These are phyloP conservation scores for Drosophila gunungcola DNA, from an alignment of 1,140 invertebrate genomes.

Conservation along the genomic window DNA sequence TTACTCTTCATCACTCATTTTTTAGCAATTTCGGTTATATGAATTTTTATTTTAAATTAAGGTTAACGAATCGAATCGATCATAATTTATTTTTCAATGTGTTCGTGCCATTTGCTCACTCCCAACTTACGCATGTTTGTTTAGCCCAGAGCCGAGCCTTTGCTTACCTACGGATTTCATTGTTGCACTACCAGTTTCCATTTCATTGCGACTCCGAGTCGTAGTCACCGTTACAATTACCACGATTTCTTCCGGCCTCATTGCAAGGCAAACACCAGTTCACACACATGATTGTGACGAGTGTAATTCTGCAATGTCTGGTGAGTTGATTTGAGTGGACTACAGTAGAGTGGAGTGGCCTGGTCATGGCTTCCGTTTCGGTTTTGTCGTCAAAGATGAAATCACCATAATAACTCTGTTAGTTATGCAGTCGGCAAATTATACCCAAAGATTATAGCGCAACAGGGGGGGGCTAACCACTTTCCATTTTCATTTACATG, in stretches of 20 bases:
- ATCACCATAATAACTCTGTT: conserved; percentile 53
- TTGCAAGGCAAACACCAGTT: conserved; percentile 45
- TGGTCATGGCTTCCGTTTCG: conserved; percentile 52
- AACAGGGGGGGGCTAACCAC: conserved; percentile 30
- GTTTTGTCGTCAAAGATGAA: conserved; percentile 34
- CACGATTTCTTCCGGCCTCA: conserved; percentile 70
- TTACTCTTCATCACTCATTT: too few species aligned
- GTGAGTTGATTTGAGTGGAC: conserved; percentile 4
- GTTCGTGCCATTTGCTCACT: background rate
- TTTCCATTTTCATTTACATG: conserved; percentile 71
- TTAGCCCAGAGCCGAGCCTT: background rate
- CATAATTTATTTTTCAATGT: background rate
- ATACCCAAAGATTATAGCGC: conserved; percentile 21
- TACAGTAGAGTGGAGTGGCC: conserved; percentile 17
- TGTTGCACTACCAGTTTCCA: conserved; percentile 17
- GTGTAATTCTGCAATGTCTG: conserved; percentile 66
- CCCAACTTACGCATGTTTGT: conserved; percentile 3
- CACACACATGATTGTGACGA: conserved; percentile 20
- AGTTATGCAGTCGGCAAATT: conserved; percentile 56
- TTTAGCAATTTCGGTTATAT: too few species aligned
- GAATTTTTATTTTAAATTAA: too few species aligned
- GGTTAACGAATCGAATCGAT: background rate
- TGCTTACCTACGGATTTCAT: conserved; percentile 13
- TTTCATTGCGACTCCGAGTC: conserved; percentile 36
- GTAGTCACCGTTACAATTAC: conserved; percentile 23